Conservation (phyloP, 2,113 vertebrate species). For the Prietella phreatophila region DNA sequence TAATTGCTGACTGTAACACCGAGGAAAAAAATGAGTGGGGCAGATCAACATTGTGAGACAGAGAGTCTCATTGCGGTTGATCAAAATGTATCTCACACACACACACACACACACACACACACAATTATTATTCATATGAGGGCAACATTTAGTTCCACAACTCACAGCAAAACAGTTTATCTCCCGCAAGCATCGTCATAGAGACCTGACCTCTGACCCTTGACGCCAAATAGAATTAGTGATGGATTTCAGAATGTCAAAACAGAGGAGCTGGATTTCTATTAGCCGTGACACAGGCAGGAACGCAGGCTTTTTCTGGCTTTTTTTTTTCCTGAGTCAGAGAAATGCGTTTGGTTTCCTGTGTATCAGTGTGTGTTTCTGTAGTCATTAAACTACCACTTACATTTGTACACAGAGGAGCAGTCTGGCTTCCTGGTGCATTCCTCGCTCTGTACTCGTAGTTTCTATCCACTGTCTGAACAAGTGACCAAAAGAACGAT, state of each 20-base stretch:
- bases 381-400: not conserved
- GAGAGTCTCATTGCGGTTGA: not conserved
- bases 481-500: not conserved
- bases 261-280: not conserved
- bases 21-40: not conserved
- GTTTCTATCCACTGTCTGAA: not conserved
- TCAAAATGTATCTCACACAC: not conserved
- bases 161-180: not conserved
- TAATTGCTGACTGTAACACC: slow-evolving; percentile 54
- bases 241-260: slow-evolving; percentile 2
- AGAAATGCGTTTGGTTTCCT: not conserved
- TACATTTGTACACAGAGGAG: not conserved
- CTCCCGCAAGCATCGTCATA: slow-evolving; percentile 6
- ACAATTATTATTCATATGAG: not conserved
- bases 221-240: slow-evolving; percentile 20
- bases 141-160: not conserved
- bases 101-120: not conserved
- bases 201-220: slow-evolving; percentile 31
- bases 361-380: not conserved
- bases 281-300: slow-evolving; percentile 22
- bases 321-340: not conserved
- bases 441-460: not conserved
- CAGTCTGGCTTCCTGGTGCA: not conserved
- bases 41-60: not conserved
- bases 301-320: not conserved